These are phyloP conservation scores for Neoascia interrupta DNA, from an alignment of 2,888 invertebrate species.

Conservation along the genomic window DNA sequence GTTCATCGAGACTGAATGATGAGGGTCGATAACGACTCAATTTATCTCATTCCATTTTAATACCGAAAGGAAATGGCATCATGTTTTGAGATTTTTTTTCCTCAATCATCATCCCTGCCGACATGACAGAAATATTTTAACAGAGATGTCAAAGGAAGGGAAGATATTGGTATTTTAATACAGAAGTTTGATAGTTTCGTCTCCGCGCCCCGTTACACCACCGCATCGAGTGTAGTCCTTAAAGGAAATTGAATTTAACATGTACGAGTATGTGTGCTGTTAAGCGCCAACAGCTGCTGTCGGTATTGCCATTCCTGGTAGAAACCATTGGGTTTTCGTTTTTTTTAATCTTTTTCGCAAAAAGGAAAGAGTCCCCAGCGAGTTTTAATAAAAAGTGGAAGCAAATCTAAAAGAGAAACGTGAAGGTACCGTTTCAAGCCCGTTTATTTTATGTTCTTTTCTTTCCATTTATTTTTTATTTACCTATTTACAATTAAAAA, in stretches of 20 bases:
- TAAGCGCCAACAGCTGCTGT: not conserved
- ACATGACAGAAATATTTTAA: not conserved
- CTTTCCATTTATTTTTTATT: no score
- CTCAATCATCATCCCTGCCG: constrained; percentile 12
- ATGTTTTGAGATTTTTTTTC: constrained; percentile 4
- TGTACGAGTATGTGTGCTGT: no score
- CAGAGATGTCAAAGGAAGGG: not conserved
- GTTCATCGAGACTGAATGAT: not conserved
- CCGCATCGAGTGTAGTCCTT: not conserved
- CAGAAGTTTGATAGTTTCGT: no score
- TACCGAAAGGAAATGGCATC: constrained; percentile 9
- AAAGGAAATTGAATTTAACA: not conserved
- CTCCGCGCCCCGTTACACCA: no score
- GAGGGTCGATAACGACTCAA: constrained; percentile 29
- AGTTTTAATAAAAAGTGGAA: not conserved
- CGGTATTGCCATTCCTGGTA: not conserved
- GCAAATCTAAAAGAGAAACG: not conserved
- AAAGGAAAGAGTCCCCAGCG: not conserved
- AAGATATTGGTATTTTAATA: no score
- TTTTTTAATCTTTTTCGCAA: not conserved
- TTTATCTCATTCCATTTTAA: not conserved
- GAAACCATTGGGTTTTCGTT: not conserved
- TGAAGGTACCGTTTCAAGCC: not conserved
- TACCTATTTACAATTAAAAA: no score
- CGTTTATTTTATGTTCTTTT: not conserved